Evolutionary conservation across 2,797 vertebrate genomes (phyloP).

Genomic region (Mastacembelus armatus): DNA sequence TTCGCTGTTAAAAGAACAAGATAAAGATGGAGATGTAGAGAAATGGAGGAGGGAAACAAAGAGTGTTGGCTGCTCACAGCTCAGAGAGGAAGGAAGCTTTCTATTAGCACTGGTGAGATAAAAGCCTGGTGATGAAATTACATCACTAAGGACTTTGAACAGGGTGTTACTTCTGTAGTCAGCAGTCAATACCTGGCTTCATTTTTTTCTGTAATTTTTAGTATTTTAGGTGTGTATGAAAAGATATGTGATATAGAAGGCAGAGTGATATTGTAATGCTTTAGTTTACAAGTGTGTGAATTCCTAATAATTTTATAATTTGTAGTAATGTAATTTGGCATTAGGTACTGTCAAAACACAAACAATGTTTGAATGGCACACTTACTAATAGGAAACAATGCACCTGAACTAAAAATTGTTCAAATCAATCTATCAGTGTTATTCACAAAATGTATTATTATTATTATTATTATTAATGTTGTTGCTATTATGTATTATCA

Average conservation of each 20-base stretch:
- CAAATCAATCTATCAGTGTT: too few relatives aligned
- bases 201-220: neutral
- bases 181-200: neutral
- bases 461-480: too few relatives aligned
- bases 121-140: slow-evolving; percentile 56
- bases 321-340: neutral
- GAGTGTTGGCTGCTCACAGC: slow-evolving; percentile 36
- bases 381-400: neutral
- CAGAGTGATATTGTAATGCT: neutral
- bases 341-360: neutral
- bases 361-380: neutral
- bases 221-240: neutral
- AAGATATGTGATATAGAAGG: neutral
- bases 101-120: slow-evolving; percentile 59
- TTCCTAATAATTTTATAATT: neutral
- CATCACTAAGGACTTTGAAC: slow-evolving; percentile 33
- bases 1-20: slow-evolving; percentile 30
- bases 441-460: too few relatives aligned
- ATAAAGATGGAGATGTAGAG: slow-evolving; percentile 52
- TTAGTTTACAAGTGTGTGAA: neutral
- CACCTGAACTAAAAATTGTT: neutral
- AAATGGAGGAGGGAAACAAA: slow-evolving; percentile 8
- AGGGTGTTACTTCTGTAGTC: slow-evolving; percentile 35
- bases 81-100: slow-evolving; percentile 56
- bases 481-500: too few relatives aligned